Evolutionary conservation across 2,888 invertebrate species (phyloP).

Genomic region (Doris montereyensis): DNA sequence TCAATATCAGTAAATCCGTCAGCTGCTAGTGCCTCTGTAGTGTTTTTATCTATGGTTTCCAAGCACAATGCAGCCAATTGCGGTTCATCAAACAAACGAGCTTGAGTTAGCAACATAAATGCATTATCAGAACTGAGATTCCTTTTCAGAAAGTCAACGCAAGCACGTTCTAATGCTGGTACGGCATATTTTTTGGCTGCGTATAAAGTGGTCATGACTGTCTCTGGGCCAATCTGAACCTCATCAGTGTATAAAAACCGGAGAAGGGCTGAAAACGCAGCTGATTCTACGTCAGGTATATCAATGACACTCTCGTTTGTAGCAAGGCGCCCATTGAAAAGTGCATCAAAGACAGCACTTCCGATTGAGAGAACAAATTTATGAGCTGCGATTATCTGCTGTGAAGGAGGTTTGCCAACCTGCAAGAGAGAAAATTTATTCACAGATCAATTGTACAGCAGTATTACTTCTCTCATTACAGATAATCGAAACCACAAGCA

Average conservation of each 20-base stretch:
- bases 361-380: conserved; percentile 84
- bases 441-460: too few relatives aligned
- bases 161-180: conserved; percentile 85
- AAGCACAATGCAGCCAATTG: conserved; percentile 86
- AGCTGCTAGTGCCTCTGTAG: conserved; percentile 84
- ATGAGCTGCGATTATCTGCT: conserved; percentile 80
- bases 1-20: conserved; percentile 89
- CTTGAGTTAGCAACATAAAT: conserved; percentile 83
- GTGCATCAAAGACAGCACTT: conserved; percentile 88
- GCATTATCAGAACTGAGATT: conserved; percentile 88
- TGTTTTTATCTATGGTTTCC: conserved; percentile 88
- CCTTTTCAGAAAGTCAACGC: conserved; percentile 84
- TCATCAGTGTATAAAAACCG: conserved; percentile 84
- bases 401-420: conserved; percentile 81
- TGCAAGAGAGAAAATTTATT: too few relatives aligned
- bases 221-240: conserved; percentile 86
- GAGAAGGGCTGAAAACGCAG: conserved; percentile 84
- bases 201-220: conserved; percentile 89
- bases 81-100: conserved; percentile 86
- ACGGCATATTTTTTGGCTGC: conserved; percentile 91
- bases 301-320: conserved; percentile 78
- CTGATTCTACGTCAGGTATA: conserved; percentile 87
- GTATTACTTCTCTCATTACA: too few relatives aligned
- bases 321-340: conserved; percentile 81
- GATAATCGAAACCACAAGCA: too few relatives aligned